Evolutionary conservation across 2,797 vertebrate genomes (phyloP), one percentile per base, ranked within the genome.

Genomic region (Allochrocebus solatus): DNA sequence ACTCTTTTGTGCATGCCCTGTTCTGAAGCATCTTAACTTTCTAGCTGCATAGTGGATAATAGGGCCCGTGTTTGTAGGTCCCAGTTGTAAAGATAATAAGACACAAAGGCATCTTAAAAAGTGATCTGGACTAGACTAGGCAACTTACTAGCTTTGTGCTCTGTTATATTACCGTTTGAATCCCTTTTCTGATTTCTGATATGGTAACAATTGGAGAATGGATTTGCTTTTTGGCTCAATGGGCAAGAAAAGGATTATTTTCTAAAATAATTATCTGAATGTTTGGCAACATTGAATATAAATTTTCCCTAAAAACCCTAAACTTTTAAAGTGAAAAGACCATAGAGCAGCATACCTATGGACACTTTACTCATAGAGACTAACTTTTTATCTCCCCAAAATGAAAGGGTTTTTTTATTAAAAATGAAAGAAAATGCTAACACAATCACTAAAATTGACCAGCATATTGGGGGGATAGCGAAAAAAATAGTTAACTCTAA

Each of bases 281-380:
- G 6, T 6, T 79, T 76, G 67, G 41, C 33, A 53, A 46, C 59
- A 78, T 70, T 95, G 24, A 85, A 79, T 80, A n/a, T 67, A 67
- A 67, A 67, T 91, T 96, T 97, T 89, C 61, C 79, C 61, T 85
- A 70, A 86, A 89, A 89, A 59, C 89, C 67, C 61, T 84, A 55
- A 93, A 85, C 36, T 59, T 72, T 79, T 91, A 39, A 94, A 67
- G 8, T 93, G 76, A 93, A 79, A 86, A 92, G 24, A 43, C 17
- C 14, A 76, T 41, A 86, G 2, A 39, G 8, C 74, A 82, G 12
- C 74, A 39, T 59, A 70, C 24, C 53, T 96, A 0, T 82, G 53
- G 26, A 74, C 21, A 57, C 4, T 43, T 78, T 79, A 81, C 26
- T 87, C 33, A 21, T 28, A 4, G 33, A 86, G 30, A 83, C 9